Base-by-base conservation (phyloP, 2,113 vertebrate species). In the Corythoichthys haematopterus region DNA sequence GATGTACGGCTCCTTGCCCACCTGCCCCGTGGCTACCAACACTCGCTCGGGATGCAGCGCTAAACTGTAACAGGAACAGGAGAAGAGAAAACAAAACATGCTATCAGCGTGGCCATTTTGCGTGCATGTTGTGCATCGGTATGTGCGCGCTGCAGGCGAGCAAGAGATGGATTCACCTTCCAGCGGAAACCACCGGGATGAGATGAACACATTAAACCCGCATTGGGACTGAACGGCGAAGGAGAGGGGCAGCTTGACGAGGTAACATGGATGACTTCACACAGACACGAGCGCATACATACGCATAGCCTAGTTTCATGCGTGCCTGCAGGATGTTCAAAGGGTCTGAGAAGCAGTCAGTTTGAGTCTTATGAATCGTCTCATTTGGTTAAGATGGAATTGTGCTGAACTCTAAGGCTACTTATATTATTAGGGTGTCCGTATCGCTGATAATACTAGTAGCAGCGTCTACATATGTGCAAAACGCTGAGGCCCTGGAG, bases 1-100 rank as follows among this genome's bases (percentile, higher is more conserved):
- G 87, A 98, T 95, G 80, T 95, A 98, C 0, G 97, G 97, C 57
- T 99, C 97, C 85, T 98, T 97, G 72, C 97, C 97, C 90, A 99
- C 96, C 91, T 99, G 97, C 83, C 97, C 97, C 4, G 97, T 98
- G 82, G 97, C 97, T 87, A 99, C 96, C 91, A 98, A 85, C 75
- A 96, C 94, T 66, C 93, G 93, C 77, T 99, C 97, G 2, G 97
- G 97, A 90, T 98, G 97, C 72, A 98, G 88, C 58, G 97, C 96
- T 88, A 99, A 93, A 90, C 97, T 99, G 93, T 70, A 67, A 43
- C 38, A 36, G 50, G 28, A 52, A 14, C n/a, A 6, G 55, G n/a
- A 50, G 46, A 65, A 36, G 35, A 61, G 43, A 56, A 68, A 48
- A 36, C 20, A 76, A 67, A 78, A 73, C 74, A 74, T 81, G 68